Conservation (phyloP, 2,888 invertebrate species). For the Scotopteryx bipunctaria region DNA sequence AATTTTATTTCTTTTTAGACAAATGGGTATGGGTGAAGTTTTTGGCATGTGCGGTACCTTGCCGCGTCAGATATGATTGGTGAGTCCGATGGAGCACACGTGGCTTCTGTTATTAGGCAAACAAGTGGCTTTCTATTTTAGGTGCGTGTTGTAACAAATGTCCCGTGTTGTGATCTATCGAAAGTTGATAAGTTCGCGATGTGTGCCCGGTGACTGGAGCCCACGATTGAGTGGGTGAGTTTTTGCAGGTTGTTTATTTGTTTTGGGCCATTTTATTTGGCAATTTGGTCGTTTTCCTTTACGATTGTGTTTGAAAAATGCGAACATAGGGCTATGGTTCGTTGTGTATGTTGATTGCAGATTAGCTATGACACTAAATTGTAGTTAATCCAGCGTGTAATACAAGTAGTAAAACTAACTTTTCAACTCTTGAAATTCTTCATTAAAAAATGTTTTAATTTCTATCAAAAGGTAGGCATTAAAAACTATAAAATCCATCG, state of each 20-base stretch:
- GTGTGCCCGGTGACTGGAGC: conserved; percentile 25
- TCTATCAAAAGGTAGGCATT: no score
- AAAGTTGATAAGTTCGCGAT: conserved; percentile 52
- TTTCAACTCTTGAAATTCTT: no score
- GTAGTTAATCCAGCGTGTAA: no score
- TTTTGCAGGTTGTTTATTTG: conserved; percentile 19
- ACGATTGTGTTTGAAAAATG: background rate
- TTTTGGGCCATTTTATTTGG: background rate
- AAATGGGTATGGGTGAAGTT: conserved; percentile 32
- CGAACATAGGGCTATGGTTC: background rate
- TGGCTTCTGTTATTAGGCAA: conserved; percentile 49
- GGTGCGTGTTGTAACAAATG: conserved; percentile 53
- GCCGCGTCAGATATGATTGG: conserved; percentile 62
- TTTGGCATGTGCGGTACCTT: conserved; percentile 24
- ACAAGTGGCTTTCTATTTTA: conserved; percentile 55
- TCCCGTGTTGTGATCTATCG: conserved; percentile 42
- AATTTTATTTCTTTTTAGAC: conserved; percentile 48
- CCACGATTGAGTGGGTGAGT: conserved; percentile 42
- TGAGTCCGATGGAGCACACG: conserved; percentile 55
- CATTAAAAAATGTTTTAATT: no score
- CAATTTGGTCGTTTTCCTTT: background rate
- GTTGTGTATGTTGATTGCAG: no score
- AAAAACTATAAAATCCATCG: no score
- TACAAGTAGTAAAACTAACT: no score
- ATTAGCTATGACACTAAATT: no score